Evolutionary conservation across 2,888 invertebrate genomes (phyloP).

Genomic region (Dicyrtomina minuta): DNA sequence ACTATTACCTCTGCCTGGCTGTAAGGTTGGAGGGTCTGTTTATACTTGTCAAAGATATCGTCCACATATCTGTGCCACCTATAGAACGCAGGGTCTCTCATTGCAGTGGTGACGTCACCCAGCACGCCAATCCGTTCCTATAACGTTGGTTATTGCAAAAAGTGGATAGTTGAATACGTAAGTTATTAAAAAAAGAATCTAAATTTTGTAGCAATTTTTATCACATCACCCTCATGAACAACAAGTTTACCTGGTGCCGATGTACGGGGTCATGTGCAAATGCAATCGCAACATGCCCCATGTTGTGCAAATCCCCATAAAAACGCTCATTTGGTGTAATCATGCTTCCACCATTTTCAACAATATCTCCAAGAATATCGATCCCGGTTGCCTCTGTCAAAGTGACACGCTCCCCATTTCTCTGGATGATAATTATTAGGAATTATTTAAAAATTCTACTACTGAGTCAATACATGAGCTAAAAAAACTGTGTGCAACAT

Average conservation of each 20-base stretch:
- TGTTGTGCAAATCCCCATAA: slow-evolving; percentile 75
- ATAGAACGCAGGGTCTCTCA: slow-evolving; percentile 85
- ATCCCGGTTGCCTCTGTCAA: slow-evolving; percentile 72
- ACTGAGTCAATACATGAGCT: too few relatives aligned
- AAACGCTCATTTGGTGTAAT: slow-evolving; percentile 56
- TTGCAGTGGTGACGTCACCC: slow-evolving; percentile 80
- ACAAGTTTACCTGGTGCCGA: slow-evolving; percentile 64
- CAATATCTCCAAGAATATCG: slow-evolving; percentile 74
- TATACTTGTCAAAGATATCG: slow-evolving; percentile 66
- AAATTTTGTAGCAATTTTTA: too few relatives aligned
- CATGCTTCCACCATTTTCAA: slow-evolving; percentile 66
- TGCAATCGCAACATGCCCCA: slow-evolving; percentile 76
- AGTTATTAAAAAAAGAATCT: too few relatives aligned
- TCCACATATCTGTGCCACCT: slow-evolving; percentile 80
- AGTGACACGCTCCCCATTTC: slow-evolving; percentile 60
- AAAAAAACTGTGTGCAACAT: too few relatives aligned
- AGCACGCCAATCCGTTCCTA: slow-evolving; percentile 79
- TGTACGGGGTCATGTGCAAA: slow-evolving; percentile 79
- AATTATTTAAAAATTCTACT: too few relatives aligned
- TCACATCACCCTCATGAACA: too few relatives aligned
- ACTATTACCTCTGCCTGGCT: slow-evolving; percentile 31
- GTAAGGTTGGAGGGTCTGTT: slow-evolving; percentile 61
- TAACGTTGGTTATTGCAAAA: not conserved
- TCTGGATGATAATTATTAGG: too few relatives aligned
- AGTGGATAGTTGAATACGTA: too few relatives aligned